Evolutionary conservation across 2,797 vertebrate genomes (phyloP).

Genomic region (Darevskia mixta): DNA sequence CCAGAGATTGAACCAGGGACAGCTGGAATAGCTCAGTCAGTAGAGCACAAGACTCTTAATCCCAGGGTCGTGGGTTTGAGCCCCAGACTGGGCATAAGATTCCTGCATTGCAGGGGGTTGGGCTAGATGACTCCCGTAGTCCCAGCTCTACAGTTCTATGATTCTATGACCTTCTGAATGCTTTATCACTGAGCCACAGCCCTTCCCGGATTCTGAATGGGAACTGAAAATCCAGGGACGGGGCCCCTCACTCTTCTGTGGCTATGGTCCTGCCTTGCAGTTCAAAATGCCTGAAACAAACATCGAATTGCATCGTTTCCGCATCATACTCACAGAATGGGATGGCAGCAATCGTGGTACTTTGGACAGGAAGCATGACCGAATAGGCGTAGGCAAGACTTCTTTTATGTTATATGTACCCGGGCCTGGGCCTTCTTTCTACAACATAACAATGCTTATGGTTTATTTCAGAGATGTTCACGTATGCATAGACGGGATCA

Average conservation of each 20-base stretch:
- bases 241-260: background rate
- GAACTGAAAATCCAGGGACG: background rate
- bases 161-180: too few species aligned
- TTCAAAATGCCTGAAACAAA: background rate
- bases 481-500: background rate
- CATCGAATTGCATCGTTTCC: background rate
- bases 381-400: constrained; percentile 63
- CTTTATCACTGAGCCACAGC: too few species aligned
- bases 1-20: too few species aligned
- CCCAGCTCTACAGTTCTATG: too few species aligned
- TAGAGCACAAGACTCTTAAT: too few species aligned
- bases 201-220: background rate
- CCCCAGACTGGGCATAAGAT: too few species aligned
- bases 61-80: too few species aligned
- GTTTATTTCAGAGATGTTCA: background rate
- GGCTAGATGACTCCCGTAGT: too few species aligned
- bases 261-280: background rate
- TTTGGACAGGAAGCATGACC: constrained; percentile 85
- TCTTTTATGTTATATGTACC: constrained; percentile 79
- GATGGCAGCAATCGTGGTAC: constrained; percentile 79
- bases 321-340: constrained; percentile 78
- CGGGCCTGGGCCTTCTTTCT: constrained; percentile 86
- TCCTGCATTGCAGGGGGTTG: too few species aligned
- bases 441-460: constrained; percentile 13
- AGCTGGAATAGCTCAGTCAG: too few species aligned